phyloP scores from a whole-genome alignment of 2,888 invertebrate genomes.

The Prosapia bicincta region DNA sequence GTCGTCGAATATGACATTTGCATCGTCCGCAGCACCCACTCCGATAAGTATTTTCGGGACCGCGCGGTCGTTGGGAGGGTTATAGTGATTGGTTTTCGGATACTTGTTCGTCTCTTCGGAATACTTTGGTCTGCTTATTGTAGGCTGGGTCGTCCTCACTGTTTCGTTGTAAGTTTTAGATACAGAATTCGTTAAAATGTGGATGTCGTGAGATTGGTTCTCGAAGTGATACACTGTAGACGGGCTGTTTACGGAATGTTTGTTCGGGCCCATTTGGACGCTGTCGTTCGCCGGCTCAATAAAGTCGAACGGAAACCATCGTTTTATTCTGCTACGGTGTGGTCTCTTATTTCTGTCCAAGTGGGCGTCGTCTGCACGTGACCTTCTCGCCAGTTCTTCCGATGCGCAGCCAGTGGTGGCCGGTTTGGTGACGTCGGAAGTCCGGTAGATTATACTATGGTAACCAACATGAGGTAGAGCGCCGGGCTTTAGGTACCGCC shows the following conservation, averaged over 20 bases:
- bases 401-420: constrained; percentile 3
- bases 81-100: constrained; percentile 13
- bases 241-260: constrained; percentile 18
- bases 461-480: constrained; percentile 49
- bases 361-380: constrained; percentile 10
- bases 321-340: constrained; percentile 43
- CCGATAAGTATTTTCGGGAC: constrained; percentile 45
- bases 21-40: constrained; percentile 32
- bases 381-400: constrained; percentile 23
- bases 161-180: neutral
- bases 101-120: constrained; percentile 4
- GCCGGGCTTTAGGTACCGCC: constrained; percentile 54
- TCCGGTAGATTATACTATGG: constrained; percentile 82
- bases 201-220: neutral
- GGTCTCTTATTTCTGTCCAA: constrained; percentile 37
- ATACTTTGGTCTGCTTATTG: neutral
- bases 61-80: constrained; percentile 53
- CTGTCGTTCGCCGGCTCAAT: neutral
- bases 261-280: neutral
- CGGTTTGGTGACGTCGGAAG: constrained; percentile 64
- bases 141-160: neutral
- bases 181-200: neutral
- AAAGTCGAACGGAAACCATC: constrained; percentile 39
- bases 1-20: constrained; percentile 19
- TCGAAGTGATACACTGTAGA: constrained; percentile 28